Evolutionary conservation across 2,797 vertebrate species (phyloP).

Genomic region (Phoebastria nigripes): DNA sequence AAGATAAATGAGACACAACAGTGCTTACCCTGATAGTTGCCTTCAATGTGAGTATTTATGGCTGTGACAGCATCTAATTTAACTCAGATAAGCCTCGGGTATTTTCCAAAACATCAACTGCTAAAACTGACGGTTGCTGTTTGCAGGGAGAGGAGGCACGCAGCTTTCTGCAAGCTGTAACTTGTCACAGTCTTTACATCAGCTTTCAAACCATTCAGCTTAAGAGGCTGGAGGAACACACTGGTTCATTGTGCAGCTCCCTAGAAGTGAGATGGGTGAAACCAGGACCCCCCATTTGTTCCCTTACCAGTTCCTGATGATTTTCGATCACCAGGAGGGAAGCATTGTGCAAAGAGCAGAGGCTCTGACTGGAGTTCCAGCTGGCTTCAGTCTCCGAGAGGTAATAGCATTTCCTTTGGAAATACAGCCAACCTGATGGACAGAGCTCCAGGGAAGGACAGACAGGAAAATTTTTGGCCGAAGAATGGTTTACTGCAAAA

Average conservation of each 20-base stretch:
- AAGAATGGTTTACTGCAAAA: neutral
- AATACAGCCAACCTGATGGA: constrained; percentile 50
- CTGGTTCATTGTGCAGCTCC: neutral
- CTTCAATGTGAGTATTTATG: neutral
- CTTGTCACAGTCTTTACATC: neutral
- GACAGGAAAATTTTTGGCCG: neutral
- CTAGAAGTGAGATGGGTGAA: neutral
- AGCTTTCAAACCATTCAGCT: neutral
- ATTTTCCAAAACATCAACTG: neutral
- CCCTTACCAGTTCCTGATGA: constrained; percentile 39
- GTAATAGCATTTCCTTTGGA: constrained; percentile 42
- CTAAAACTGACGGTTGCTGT: neutral
- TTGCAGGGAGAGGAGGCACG: neutral
- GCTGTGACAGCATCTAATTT: neutral
- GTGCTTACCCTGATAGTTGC: neutral
- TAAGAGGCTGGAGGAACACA: neutral
- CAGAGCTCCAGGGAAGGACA: constrained; percentile 36
- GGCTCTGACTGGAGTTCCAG: constrained; percentile 37
- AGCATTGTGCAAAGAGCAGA: neutral
- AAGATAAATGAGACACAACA: neutral
- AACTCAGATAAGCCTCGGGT: neutral
- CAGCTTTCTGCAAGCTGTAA: neutral
- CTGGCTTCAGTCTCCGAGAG: neutral
- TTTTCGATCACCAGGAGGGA: constrained; percentile 24
- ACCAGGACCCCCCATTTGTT: neutral